Evolutionary conservation across 2,797 vertebrate species (phyloP).

Genomic region (Leptoclinus maculatus): DNA sequence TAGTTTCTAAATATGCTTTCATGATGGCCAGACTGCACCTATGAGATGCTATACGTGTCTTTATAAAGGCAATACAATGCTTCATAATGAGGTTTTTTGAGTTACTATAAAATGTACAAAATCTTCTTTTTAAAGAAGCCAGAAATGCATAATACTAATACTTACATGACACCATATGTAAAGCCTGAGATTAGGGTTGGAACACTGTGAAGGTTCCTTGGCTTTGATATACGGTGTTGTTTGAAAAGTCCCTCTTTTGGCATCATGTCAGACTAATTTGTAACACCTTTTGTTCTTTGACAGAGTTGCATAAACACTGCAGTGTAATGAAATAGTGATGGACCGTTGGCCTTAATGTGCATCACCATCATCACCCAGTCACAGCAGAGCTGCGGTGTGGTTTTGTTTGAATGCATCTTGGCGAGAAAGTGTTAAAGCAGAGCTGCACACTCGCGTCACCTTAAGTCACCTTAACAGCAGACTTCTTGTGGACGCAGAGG

Average conservation of each 20-base stretch:
- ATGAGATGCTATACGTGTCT: slow-evolving; percentile 42
- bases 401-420: slow-evolving; percentile 12
- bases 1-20: slow-evolving; percentile 46
- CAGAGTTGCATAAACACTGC: slow-evolving; percentile 58
- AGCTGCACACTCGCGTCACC: not conserved
- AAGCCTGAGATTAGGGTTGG: slow-evolving; percentile 59
- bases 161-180: slow-evolving; percentile 18
- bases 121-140: slow-evolving; percentile 35
- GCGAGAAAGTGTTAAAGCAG: slow-evolving; percentile 8
- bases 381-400: not conserved
- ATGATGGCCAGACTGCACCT: slow-evolving; percentile 48
- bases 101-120: slow-evolving; percentile 55
- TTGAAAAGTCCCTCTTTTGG: slow-evolving; percentile 26
- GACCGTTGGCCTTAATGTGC: slow-evolving; percentile 6
- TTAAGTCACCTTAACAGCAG: slow-evolving; percentile 93
- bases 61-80: slow-evolving; percentile 56
- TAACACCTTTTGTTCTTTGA: slow-evolving; percentile 42
- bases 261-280: slow-evolving; percentile 4
- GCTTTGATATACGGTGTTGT: slow-evolving; percentile 44
- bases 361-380: slow-evolving; percentile 23
- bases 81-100: slow-evolving; percentile 55
- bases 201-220: slow-evolving; percentile 61
- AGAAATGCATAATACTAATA: slow-evolving; percentile 51
- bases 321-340: slow-evolving; percentile 18
- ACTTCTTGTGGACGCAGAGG: slow-evolving; percentile 91